Percentiles rank a stretch among this genome's conserved stretches.
These are phyloP conservation scores for Megaleporinus macrocephalus DNA, from an alignment of 2,113 vertebrate genomes.

Conservation along the genomic window DNA sequence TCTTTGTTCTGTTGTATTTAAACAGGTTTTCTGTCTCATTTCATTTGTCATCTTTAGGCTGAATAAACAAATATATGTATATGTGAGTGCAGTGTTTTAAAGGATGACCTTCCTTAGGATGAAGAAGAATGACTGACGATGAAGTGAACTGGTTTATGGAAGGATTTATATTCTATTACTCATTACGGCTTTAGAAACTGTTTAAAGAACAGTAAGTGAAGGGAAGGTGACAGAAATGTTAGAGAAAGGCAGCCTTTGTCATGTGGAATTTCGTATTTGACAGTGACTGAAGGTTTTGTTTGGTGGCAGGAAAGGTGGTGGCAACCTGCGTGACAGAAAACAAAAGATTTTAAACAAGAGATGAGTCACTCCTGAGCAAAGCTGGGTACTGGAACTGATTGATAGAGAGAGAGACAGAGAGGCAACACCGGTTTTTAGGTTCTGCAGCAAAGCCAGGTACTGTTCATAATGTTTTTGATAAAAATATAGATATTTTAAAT, in stretches of 20 bases:
- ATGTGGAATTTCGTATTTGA: conserved; percentile 17
- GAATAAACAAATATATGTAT: neutral
- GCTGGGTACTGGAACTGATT: neutral
- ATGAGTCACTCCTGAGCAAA: conserved; percentile 31
- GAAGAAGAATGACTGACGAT: too few species aligned
- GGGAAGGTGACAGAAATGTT: neutral
- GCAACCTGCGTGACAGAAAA: conserved; percentile 37
- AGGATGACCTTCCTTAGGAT: too few species aligned
- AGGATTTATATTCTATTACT: neutral
- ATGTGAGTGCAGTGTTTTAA: too few species aligned
- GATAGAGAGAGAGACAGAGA: neutral
- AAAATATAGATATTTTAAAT: too few species aligned
- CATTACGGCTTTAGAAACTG: neutral
- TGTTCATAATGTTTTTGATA: neutral
- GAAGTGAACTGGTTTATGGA: too few species aligned
- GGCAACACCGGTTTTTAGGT: neutral
- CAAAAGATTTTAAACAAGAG: conserved; percentile 16
- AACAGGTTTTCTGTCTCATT: neutral
- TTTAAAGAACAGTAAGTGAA: conserved; percentile 1
- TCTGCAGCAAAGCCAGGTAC: neutral
- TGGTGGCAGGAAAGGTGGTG: conserved; percentile 25
- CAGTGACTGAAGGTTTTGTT: conserved; percentile 39
- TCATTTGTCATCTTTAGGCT: neutral
- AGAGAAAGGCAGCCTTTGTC: neutral
- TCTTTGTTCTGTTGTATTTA: neutral